These are phyloP conservation scores for Venusia cambrica DNA, from an alignment of 2,888 invertebrate genomes.

Conservation along the genomic window DNA sequence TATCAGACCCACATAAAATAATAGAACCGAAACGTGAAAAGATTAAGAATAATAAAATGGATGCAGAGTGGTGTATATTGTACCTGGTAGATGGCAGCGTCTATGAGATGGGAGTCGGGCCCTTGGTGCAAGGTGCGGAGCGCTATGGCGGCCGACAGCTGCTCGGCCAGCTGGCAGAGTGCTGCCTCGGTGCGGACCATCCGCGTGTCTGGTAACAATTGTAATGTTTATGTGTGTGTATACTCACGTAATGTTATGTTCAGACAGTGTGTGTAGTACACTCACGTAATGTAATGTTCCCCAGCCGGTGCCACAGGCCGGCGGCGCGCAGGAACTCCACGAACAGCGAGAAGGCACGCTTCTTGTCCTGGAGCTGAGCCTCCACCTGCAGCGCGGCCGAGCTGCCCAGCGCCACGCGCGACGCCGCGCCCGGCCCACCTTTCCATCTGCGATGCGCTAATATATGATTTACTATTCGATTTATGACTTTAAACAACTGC, in stretches of 20 bases:
- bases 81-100: constrained; percentile 53
- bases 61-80: background rate
- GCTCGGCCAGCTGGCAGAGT: constrained; percentile 89
- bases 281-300: constrained; percentile 38
- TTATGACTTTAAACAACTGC: too few relatives aligned
- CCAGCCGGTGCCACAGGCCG: constrained; percentile 84
- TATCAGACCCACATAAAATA: too few relatives aligned
- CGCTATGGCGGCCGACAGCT: constrained; percentile 87
- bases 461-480: too few relatives aligned
- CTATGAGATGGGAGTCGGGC: constrained; percentile 52
- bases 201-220: constrained; percentile 44
- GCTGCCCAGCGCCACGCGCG: constrained; percentile 82
- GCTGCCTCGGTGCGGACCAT: constrained; percentile 65
- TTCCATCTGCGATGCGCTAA: constrained; percentile 71
- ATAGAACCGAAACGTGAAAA: too few relatives aligned
- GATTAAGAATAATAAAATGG: too few relatives aligned
- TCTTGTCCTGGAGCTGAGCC: constrained; percentile 93
- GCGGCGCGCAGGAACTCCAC: constrained; percentile 87
- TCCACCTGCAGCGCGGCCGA: constrained; percentile 91
- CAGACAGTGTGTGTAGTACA: too few relatives aligned
- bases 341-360: constrained; percentile 88
- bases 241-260: constrained; percentile 35
- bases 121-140: constrained; percentile 82
- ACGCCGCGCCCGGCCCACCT: constrained; percentile 40
- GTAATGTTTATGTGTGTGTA: too few relatives aligned